A percentile compares a stretch with the other conserved stretches of the same genome.
Evolutionary conservation across 2,888 invertebrate genomes (phyloP).

Genomic region (Dicyrtoma fusca): DNA sequence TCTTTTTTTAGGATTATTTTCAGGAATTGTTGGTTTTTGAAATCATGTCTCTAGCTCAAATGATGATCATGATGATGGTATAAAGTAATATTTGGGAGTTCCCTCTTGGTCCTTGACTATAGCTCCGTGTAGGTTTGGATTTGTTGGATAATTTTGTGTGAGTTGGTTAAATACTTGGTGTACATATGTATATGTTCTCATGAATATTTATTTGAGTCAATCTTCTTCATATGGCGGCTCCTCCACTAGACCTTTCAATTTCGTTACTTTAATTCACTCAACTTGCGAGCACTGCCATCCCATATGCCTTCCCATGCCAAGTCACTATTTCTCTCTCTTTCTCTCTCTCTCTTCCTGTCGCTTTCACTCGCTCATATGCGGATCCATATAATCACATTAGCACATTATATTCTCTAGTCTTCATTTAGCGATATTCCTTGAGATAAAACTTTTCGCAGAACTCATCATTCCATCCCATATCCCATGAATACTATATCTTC

Average conservation of each 20-base stretch:
- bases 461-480: no score
- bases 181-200: conserved; percentile 36
- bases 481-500: no score
- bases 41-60: no score
- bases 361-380: conserved; percentile 30
- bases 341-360: neutral
- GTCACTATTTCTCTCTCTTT: neutral
- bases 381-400: conserved; percentile 41
- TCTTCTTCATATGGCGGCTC: conserved; percentile 39
- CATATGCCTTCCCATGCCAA: conserved; percentile 21
- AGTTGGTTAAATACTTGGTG: conserved; percentile 30
- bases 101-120: no score
- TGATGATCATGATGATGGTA: no score
- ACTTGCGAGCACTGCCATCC: conserved; percentile 27
- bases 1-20: no score
- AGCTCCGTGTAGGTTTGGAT: neutral
- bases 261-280: conserved; percentile 42
- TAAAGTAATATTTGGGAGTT: no score
- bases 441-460: neutral
- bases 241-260: conserved; percentile 38
- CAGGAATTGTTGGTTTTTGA: no score
- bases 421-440: conserved; percentile 33
- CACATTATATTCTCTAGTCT: conserved; percentile 38
- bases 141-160: no score
- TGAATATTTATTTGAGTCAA: conserved; percentile 43